A percentile compares a stretch with the other conserved stretches of the same genome.
phyloP scores from a whole-genome alignment of 2,797 vertebrate genomes.

The Setipinna tenuifilis region DNA sequence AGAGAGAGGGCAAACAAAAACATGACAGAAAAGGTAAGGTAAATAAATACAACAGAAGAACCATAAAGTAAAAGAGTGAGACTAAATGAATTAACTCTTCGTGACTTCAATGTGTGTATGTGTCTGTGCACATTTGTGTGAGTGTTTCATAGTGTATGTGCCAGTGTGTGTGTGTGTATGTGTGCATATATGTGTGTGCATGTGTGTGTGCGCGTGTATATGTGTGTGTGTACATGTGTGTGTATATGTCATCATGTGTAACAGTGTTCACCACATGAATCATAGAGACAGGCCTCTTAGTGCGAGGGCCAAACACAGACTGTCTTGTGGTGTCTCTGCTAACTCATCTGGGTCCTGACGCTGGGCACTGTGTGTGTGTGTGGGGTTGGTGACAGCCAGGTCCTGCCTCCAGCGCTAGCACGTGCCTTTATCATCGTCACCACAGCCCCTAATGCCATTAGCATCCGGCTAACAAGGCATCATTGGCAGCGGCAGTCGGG shows the following conservation, averaged over 20 bases:
- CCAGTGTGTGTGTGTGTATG: not conserved
- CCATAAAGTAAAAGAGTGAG: too few relatives aligned
- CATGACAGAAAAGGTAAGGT: too few relatives aligned
- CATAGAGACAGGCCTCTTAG: not conserved
- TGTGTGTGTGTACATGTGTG: not conserved
- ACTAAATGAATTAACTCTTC: too few relatives aligned
- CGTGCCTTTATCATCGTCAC: not conserved
- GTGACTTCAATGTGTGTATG: not conserved
- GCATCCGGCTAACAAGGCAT: slow-evolving; percentile 11
- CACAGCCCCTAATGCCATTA: not conserved
- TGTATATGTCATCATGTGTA: not conserved
- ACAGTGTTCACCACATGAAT: not conserved
- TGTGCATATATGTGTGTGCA: not conserved
- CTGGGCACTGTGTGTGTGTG: too few relatives aligned
- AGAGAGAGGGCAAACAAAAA: too few relatives aligned
- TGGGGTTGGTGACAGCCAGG: not conserved
- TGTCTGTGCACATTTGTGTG: not conserved
- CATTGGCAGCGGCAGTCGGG: not conserved
- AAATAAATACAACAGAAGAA: too few relatives aligned
- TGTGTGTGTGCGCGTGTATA: not conserved
- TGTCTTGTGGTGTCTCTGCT: too few relatives aligned
- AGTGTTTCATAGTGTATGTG: not conserved
- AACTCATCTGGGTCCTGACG: too few relatives aligned
- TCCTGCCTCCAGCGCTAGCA: not conserved
- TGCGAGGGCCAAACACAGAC: too few relatives aligned